A percentile compares a stretch with the other conserved stretches of the same genome.
These are phyloP conservation scores for Orthonyx spaldingii DNA, from an alignment of 2,113 vertebrate species.

Conservation along the genomic window DNA sequence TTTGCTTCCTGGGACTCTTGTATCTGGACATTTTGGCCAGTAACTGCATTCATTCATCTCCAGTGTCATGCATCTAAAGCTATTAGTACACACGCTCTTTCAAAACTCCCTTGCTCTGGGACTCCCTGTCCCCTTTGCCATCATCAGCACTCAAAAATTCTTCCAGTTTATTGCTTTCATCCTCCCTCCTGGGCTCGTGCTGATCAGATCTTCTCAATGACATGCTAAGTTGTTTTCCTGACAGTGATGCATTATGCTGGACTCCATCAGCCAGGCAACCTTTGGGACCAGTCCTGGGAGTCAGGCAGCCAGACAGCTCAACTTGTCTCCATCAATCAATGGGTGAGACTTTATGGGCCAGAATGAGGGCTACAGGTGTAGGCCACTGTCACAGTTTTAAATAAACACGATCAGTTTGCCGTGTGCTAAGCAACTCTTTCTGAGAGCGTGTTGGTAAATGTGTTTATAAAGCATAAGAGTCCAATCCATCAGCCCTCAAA, in stretches of 20 bases:
- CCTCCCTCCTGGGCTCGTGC: not conserved
- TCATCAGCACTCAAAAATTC: conserved; percentile 52
- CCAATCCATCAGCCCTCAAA: conserved; percentile 76
- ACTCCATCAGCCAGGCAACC: conserved; percentile 41
- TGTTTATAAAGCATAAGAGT: conserved; percentile 74
- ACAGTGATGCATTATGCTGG: conserved; percentile 60
- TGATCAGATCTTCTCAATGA: conserved; percentile 49
- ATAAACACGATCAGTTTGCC: conserved; percentile 69
- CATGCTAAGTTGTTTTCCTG: conserved; percentile 52
- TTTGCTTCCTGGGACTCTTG: not conserved
- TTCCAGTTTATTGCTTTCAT: conserved; percentile 50
- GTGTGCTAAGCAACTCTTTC: conserved; percentile 70
- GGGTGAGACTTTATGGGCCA: conserved; percentile 48
- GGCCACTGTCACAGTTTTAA: conserved; percentile 60
- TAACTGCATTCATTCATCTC: conserved; percentile 11
- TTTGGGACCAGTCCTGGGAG: conserved; percentile 61
- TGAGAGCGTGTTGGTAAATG: conserved; percentile 71
- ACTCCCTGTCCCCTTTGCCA: conserved; percentile 20
- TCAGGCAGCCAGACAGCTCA: conserved; percentile 52
- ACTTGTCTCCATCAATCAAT: conserved; percentile 65
- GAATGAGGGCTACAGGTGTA: conserved; percentile 45
- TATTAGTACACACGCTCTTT: conserved; percentile 27
- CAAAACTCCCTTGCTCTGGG: conserved; percentile 27
- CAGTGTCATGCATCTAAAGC: not conserved
- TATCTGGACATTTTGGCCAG: not conserved